Evolutionary conservation across 2,888 invertebrate species (phyloP), one percentile per base, ranked within the genome.

Genomic region (Hofmannophila pseudospretella): DNA sequence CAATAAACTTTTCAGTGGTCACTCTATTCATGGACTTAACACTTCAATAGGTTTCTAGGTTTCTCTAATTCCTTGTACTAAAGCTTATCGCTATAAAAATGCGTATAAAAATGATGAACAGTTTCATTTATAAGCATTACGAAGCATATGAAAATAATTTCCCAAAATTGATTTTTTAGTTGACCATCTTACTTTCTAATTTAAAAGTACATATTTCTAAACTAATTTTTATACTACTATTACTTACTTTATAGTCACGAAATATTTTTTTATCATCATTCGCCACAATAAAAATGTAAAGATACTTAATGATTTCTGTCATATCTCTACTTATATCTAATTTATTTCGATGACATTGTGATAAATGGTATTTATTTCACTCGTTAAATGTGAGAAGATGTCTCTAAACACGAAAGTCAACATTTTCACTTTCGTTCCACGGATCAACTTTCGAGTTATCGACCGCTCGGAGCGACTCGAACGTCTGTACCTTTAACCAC

Each of bases 361-460:
- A 30, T 43, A 42, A 37, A 30, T 36, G 27, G 34, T 31, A 41
- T 41, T 23, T 40, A 42, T 35, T 41, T 28, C 32, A 34, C 28
- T 33, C 27, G 39, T 39, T 39, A 31, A 34, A 38, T 32, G 38
- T 34, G 37, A 34, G 58, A 65, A 64, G 67, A 68, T 69, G 62
- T 54, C 61, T 58, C 58, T 56, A 51, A 58, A 55, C 51, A 58
- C 45, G 47, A 63, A 58, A 65, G 65, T 68, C 43, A 54, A 50
- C 49, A 60, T 52, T 79, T 80, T 82, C 79, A 84, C 85, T 85
- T 85, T 82, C 79, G 54, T 73, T 64, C 41, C 48, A 58, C 54
- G 60, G 44, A 57, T 63, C 57, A 67, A 73, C 79, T 81, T 78
- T 80, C 76, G 58, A 74, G 60, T 54, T 52, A 42, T 40, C 51